A percentile compares a stretch with the other conserved stretches of the same genome.
Evolutionary conservation across 2,888 invertebrate species (phyloP).

Genomic region (Choristoneura rosaceana): DNA sequence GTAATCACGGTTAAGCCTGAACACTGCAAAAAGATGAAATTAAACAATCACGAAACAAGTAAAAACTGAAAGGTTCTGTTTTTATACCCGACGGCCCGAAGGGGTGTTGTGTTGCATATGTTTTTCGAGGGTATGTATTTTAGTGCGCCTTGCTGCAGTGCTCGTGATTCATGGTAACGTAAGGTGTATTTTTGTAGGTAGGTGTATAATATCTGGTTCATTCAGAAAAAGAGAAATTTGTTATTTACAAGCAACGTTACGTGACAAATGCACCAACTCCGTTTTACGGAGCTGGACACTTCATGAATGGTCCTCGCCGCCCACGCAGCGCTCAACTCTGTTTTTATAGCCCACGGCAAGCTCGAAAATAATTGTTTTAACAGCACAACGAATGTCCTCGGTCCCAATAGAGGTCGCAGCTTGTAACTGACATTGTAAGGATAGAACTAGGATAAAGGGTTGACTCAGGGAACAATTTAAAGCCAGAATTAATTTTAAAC

Average conservation of each 20-base stretch:
- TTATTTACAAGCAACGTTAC: constrained; percentile 27
- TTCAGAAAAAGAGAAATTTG: constrained; percentile 33
- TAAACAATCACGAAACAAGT: background rate
- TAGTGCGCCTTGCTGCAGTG: background rate
- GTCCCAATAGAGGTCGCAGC: constrained; percentile 63
- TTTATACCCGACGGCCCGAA: too few relatives aligned
- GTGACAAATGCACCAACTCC: constrained; percentile 42
- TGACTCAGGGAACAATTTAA: background rate
- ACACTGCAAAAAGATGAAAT: background rate
- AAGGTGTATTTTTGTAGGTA: background rate
- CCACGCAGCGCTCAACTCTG: constrained; percentile 50
- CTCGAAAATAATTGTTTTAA: constrained; percentile 77
- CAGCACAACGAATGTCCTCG: constrained; percentile 64
- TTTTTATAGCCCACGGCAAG: constrained; percentile 56
- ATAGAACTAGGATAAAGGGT: constrained; percentile 31
- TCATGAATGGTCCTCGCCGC: constrained; percentile 59
- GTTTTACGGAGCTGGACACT: constrained; percentile 45
- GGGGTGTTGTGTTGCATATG: too few relatives aligned
- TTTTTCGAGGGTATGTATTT: background rate
- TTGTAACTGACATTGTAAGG: constrained; percentile 47
- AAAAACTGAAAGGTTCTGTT: background rate
- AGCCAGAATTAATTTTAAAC: background rate
- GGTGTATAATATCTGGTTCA: background rate
- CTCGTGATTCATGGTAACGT: constrained; percentile 11
- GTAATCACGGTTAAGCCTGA: background rate